Base-by-base conservation (phyloP, 35 echinoderm and acorn worm genomes). In the Amphiura filiformis region DNA sequence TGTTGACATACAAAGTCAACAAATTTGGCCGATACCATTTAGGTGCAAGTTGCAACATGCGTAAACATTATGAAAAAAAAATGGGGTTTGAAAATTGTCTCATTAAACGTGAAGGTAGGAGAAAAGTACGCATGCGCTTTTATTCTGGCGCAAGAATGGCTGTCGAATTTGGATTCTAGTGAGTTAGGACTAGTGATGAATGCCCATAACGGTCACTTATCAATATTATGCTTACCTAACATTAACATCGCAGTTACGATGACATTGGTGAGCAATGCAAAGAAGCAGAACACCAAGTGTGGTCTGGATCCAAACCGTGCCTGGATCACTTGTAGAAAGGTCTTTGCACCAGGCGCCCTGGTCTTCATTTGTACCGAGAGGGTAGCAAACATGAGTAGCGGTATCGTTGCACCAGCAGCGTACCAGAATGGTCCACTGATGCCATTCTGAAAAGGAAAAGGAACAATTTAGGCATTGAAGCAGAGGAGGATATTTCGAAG, bases 341-440 rank as follows among this genome's bases (percentile, higher is more conserved):
- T 98, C 61, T 98, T 98, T 0, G 96, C 96, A 34, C 96, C 96
- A 18, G 96, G 96, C 13, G 96, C 96, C 31, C 90, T 52, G n/a
- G 84, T 94, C 57, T 97, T 97, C 87, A 98, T 80, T 76, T 98
- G 96, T 4, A 94, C 92, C 0, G 96, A 98, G 2, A 98, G 84
- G 7, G 87, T 86, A 32, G 96, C 92, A 78, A 98, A 98, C 39
- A 98, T 44, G 18, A 98, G 84, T 11, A 98, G 82, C 12, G 92
- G 96, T 36, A 98, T 91, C 0, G 92, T 98, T 0, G 96, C 96
- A 17, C 96, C 96, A 0, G 96, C 89, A 32, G 96, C 96, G 78
- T 98, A 98, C 96, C 96, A 98, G 84, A 98, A 94, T 0, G 96
- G 92, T 22, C 96, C 96, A 84, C 96, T 98, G 28, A 98, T 90